These are phyloP conservation scores for Xestia c-nigrum DNA, from an alignment of 2,888 invertebrate genomes.

Conservation along the genomic window DNA sequence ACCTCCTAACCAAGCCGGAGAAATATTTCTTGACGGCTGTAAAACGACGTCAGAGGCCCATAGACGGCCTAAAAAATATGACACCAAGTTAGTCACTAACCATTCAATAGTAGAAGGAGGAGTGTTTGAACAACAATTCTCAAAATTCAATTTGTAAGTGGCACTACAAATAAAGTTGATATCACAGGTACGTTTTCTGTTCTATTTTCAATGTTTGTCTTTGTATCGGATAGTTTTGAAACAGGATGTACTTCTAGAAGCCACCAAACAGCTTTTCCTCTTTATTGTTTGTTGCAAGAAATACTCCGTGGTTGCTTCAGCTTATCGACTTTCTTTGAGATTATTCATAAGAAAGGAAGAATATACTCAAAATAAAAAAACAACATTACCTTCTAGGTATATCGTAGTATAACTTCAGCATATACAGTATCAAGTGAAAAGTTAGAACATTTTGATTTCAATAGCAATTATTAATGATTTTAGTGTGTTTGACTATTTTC, in stretches of 20 bases:
- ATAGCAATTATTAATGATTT: neutral
- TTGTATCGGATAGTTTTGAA: neutral
- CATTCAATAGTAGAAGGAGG: too few species aligned
- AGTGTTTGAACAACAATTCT: neutral
- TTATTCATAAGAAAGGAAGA: neutral
- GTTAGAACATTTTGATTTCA: neutral
- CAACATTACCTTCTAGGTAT: too few species aligned
- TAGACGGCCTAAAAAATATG: too few species aligned
- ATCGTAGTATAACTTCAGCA: neutral
- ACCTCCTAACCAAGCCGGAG: too few species aligned
- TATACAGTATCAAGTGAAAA: neutral
- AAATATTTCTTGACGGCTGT: too few species aligned
- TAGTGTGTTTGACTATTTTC: neutral
- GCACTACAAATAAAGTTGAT: neutral
- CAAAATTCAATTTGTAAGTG: neutral
- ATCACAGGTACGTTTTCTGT: neutral
- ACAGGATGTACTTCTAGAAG: neutral
- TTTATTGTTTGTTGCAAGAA: constrained; percentile 13
- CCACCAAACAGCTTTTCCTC: neutral
- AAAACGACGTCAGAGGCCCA: too few species aligned
- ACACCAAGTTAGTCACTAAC: too few species aligned
- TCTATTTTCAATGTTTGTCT: neutral
- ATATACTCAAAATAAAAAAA: neutral
- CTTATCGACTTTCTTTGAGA: constrained; percentile 12
- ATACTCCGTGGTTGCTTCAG: constrained; percentile 5